Evolutionary conservation across 2,888 invertebrate genomes (phyloP).

Genomic region (Dicranocentrus wangi): DNA sequence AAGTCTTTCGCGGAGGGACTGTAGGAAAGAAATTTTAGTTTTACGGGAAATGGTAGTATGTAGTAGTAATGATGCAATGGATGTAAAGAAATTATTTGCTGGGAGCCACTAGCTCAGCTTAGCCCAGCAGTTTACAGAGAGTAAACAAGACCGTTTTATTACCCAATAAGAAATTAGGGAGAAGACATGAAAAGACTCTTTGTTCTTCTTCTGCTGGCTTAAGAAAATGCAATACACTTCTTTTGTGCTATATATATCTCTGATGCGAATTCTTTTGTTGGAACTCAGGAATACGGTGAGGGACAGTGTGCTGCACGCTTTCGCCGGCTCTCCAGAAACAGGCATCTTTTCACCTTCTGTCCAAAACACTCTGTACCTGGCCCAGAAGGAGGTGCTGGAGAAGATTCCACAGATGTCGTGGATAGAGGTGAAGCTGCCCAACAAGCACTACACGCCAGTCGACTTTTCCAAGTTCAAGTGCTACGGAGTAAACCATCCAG

Average conservation of each 20-base stretch:
- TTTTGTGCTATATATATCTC: too few relatives aligned
- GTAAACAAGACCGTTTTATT: constrained; percentile 10
- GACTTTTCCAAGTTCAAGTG: constrained; percentile 83
- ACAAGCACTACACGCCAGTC: constrained; percentile 85
- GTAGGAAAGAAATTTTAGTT: too few relatives aligned
- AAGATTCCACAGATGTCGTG: constrained; percentile 80
- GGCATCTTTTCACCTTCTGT: constrained; percentile 86
- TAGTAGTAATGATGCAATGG: background rate
- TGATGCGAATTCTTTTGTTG: background rate
- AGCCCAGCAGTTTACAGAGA: background rate
- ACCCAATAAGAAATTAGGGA: background rate
- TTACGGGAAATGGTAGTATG: too few relatives aligned
- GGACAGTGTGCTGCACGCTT: constrained; percentile 82
- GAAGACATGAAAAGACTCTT: background rate
- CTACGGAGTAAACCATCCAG: constrained; percentile 74
- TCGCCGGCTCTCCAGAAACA: constrained; percentile 77
- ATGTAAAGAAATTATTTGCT: too few relatives aligned
- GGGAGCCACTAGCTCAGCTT: background rate
- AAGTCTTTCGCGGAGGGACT: too few relatives aligned
- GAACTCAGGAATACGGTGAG: constrained; percentile 78
- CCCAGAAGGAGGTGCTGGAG: constrained; percentile 82
- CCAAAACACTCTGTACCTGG: constrained; percentile 84
- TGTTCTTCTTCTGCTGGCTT: too few relatives aligned
- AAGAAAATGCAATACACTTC: too few relatives aligned
- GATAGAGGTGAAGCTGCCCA: constrained; percentile 79